These are phyloP conservation scores for Sebastes schlegelii DNA, from an alignment of 2,113 vertebrate species.

Conservation along the genomic window DNA sequence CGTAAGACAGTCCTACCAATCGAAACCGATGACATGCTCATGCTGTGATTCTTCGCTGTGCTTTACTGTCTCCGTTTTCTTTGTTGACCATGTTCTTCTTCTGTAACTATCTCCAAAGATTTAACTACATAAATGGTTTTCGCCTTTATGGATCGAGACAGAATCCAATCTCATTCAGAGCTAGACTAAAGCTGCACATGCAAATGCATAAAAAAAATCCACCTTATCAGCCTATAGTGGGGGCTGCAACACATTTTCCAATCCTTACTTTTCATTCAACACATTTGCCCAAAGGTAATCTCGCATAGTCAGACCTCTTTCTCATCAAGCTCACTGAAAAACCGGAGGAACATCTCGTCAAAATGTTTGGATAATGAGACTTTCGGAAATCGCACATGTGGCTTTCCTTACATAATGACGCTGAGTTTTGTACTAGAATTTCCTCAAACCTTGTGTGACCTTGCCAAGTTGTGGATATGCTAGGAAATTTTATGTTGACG, in stretches of 20 bases:
- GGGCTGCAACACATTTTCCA: not conserved
- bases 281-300: not conserved
- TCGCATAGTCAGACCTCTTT: not conserved
- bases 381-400: not conserved
- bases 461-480: not conserved
- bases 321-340: not conserved
- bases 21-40: not conserved
- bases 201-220: not conserved
- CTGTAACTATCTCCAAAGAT: not conserved
- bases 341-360: not conserved
- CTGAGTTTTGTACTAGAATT: not conserved
- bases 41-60: not conserved
- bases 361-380: slow-evolving; percentile 25
- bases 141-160: not conserved
- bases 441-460: not conserved
- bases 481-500: not conserved
- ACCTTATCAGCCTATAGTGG: not conserved
- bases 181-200: not conserved
- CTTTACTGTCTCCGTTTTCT: not conserved
- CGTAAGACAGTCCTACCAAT: not conserved
- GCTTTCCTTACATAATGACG: not conserved
- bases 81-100: slow-evolving; percentile 1
- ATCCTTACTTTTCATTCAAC: not conserved
- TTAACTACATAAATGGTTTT: not conserved
- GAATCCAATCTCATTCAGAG: slow-evolving; percentile 2